Evolutionary conservation across 2,797 vertebrate species (phyloP), one percentile per base, ranked within the genome.

Genomic region (Limnodromus scolopaceus): DNA sequence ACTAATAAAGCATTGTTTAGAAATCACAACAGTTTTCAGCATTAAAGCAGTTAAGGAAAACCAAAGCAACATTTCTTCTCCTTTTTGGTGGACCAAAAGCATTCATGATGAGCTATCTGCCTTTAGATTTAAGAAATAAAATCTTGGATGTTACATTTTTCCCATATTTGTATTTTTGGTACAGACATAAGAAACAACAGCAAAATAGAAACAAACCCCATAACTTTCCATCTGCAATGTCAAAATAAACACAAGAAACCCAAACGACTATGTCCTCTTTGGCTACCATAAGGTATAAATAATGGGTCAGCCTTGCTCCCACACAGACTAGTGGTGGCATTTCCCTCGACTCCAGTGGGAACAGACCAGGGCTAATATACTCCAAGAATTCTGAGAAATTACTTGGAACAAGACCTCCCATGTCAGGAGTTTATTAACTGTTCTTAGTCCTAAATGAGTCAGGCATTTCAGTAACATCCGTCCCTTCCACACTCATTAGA

Each of bases 331-430:
- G 36, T 43, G 27, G 81, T 69, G 27, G 18, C n/a, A 60, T 87
- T 86, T 86, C 3, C 4, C 36, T 82, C 4, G 18, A 45, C 28
- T 87, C 34, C 54, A 58, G 15, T 55, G 66, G 72, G 30, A 84
- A 89, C 53, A 74, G 36, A 87, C 41, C 46, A 58, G 17, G 48
- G 48, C 34, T 80, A 90, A 80, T 74, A 92, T 69, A 96, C 85
- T 78, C 45, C 78, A 96, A 91, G 55, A 81, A 94, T 91, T 96
- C 77, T 90, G 64, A 91, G 72, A 85, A 95, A 95, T 60, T 90
- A 76, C 65, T 92, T 97, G 87, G 87, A 97, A 91, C 64, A 79
- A 96, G 78, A 90, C 88, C 32, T 96, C 49, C 79, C 75, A 78
- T 92, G 80, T 89, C 65, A 94, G 91, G 57, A 93, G 53, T 38